phyloP scores from a whole-genome alignment of 2,888 invertebrate species.

The Eledone cirrhosa region DNA sequence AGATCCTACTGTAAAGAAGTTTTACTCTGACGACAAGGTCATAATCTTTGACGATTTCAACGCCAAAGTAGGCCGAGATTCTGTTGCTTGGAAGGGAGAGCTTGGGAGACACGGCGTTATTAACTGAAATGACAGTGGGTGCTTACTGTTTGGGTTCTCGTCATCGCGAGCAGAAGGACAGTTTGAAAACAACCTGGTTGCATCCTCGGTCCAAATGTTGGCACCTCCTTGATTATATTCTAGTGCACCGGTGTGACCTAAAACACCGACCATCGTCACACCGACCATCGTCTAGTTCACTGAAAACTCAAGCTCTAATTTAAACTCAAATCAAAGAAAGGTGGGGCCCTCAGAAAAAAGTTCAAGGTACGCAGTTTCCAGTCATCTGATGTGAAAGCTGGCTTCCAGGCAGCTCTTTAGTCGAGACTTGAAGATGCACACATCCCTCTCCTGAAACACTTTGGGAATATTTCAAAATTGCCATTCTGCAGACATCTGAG shows the following conservation, averaged over 20 bases:
- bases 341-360: neutral
- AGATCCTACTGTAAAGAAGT: neutral
- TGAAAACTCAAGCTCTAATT: neutral
- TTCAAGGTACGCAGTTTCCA: neutral
- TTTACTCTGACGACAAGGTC: neutral
- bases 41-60: neutral
- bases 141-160: neutral
- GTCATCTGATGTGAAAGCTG: neutral
- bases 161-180: too few species aligned
- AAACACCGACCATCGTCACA: too few species aligned
- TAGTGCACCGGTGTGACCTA: neutral
- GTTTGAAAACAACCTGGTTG: too few species aligned
- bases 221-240: neutral
- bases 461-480: too few species aligned
- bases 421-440: neutral
- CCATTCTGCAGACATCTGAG: too few species aligned
- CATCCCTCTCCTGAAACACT: too few species aligned
- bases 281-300: neutral
- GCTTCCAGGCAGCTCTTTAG: neutral
- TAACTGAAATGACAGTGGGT: neutral
- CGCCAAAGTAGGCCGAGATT: neutral
- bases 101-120: neutral
- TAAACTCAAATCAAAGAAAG: too few species aligned
- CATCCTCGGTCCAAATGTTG: neutral
- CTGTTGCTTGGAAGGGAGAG: neutral